Conservation (phyloP, 2,888 invertebrate genomes). For the Apotomis capreana region DNA sequence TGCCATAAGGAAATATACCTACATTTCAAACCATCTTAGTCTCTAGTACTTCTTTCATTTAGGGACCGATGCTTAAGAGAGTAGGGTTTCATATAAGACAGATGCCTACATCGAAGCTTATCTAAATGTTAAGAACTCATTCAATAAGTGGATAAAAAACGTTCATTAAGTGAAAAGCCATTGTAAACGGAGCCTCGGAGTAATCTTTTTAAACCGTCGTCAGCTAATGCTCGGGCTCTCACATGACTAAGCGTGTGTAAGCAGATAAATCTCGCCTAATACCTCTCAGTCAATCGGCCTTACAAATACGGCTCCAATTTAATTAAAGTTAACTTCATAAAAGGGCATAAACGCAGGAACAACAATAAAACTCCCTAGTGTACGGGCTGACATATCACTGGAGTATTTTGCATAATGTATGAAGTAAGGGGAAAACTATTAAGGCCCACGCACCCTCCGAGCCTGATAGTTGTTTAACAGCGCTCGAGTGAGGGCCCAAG, state of each 20-base stretch:
- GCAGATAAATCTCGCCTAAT: slow-evolving; percentile 77
- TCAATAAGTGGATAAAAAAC: slow-evolving; percentile 3
- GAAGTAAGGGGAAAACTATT: slow-evolving; percentile 81
- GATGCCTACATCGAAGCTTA: no score
- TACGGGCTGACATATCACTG: slow-evolving; percentile 80
- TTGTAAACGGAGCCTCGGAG: slow-evolving; percentile 18
- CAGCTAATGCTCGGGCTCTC: slow-evolving; percentile 42
- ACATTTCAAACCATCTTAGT: no score
- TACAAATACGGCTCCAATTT: slow-evolving; percentile 81
- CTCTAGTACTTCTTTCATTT: no score
- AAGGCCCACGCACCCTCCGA: slow-evolving; percentile 73
- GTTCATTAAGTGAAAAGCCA: slow-evolving; percentile 28
- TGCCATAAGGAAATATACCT: no score
- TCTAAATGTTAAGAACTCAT: neutral
- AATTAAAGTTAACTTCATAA: slow-evolving; percentile 83
- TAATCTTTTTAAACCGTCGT: slow-evolving; percentile 44
- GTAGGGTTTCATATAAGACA: no score
- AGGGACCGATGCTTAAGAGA: no score
- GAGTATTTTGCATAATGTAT: slow-evolving; percentile 82
- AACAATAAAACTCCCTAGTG: slow-evolving; percentile 82
- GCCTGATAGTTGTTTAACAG: slow-evolving; percentile 80
- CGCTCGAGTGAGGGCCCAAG: slow-evolving; percentile 62
- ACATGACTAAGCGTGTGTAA: slow-evolving; percentile 62
- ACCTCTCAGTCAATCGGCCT: slow-evolving; percentile 77
- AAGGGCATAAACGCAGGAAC: slow-evolving; percentile 79